Conservation (phyloP, 1,140 invertebrate genomes). For the Zaprionus kolodkinae region DNA sequence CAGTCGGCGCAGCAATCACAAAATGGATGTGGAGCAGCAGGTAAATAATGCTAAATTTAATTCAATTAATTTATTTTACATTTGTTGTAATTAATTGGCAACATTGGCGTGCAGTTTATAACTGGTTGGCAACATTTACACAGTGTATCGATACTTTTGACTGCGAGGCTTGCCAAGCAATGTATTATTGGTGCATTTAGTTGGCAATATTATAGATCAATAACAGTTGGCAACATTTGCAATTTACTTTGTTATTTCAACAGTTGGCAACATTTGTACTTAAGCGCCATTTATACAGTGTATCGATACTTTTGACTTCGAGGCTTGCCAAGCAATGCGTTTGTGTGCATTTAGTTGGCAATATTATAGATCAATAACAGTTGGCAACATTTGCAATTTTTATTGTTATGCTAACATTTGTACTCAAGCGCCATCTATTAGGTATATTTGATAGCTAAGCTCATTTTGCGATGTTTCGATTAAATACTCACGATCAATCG, state of each 20-base stretch:
- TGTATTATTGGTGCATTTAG: neutral
- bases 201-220: too few relatives aligned
- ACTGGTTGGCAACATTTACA: neutral
- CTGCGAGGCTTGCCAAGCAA: neutral
- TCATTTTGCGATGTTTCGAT: neutral
- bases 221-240: too few relatives aligned
- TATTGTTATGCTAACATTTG: too few relatives aligned
- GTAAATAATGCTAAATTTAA: constrained; percentile 33
- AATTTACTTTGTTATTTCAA: too few relatives aligned
- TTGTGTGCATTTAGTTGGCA: too few relatives aligned
- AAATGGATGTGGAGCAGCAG: constrained; percentile 83
- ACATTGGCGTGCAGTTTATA: neutral
- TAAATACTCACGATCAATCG: too few relatives aligned
- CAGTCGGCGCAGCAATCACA: constrained; percentile 79
- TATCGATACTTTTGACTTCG: neutral
- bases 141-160: neutral
- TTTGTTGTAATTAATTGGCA: neutral
- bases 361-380: too few relatives aligned
- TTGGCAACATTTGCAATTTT: too few relatives aligned
- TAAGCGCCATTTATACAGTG: neutral
- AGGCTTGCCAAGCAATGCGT: too few relatives aligned
- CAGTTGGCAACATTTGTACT: neutral
- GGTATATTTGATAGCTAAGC: neutral
- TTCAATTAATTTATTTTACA: neutral
- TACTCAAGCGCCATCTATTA: too few relatives aligned